phyloP scores from a whole-genome alignment of 2,888 invertebrate species.

The Dolomedes plantarius region DNA sequence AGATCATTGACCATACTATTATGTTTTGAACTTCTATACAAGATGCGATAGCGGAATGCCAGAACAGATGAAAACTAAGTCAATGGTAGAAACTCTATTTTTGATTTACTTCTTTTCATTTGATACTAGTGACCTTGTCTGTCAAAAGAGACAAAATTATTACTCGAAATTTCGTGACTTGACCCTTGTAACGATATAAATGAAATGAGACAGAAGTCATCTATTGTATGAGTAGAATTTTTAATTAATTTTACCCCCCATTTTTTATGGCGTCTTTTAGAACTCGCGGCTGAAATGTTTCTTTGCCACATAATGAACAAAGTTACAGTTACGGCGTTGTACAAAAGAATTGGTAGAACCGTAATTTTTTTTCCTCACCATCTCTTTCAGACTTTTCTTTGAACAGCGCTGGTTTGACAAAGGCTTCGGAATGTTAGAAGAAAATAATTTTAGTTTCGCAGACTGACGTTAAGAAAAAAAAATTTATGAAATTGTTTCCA shows the following conservation, averaged over 20 bases:
- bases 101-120: constrained; percentile 4
- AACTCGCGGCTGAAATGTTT: background rate
- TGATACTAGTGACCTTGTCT: constrained; percentile 3
- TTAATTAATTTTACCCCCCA: constrained; percentile 1
- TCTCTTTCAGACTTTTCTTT: background rate
- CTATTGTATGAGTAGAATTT: constrained; percentile 4
- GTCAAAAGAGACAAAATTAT: background rate
- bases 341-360: background rate
- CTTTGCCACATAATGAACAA: constrained; percentile 1
- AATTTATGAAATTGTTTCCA: no score
- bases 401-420: background rate
- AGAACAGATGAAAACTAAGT: background rate
- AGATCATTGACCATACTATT: background rate
- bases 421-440: no score
- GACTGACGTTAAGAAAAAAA: no score
- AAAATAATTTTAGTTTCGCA: no score
- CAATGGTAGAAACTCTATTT: background rate
- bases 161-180: background rate
- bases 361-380: background rate
- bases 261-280: background rate
- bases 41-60: background rate
- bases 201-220: background rate
- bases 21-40: background rate
- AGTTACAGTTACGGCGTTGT: background rate
- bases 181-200: background rate